Base-by-base conservation (phyloP, 1,140 invertebrate genomes). In the Caenorhabditis briggsae region DNA sequence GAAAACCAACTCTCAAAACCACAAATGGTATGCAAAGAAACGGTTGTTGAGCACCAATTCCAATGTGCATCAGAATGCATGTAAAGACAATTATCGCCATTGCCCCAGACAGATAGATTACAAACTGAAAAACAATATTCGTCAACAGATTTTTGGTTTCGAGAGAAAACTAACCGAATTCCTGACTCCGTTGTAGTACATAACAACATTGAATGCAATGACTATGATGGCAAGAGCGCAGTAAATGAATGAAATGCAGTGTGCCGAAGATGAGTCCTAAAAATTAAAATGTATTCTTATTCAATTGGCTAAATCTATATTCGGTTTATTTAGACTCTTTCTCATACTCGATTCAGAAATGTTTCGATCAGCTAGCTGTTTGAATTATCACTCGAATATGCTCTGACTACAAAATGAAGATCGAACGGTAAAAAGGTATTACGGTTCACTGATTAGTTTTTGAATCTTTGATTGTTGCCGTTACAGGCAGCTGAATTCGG, bases 21-120 rank as follows among this genome's bases (percentile, higher is more conserved):
- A 50, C 70, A n/a, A 78, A 78, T 23, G 70, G 70, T 11, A 78
- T 78, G 70, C 70, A 78, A 2, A 78, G 41, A n/a, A 78, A 78
- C 11, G 70, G 70, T 53, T 78, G 70, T 23, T 78, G 70, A 5
- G 14, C 20, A 46, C 11, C 23, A n/a, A 78, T 78, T 20, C 70
- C 70, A 50, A 78, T 23, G 20, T 78, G 70, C 70, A 78, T 78
- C 70, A 78, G 12, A 23, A 78, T 48, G 25, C 70, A 23, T 20
- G 70, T 78, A 1, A 78, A 14, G 3, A 50, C 70, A 23, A 78
- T 43, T 20, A 20, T n/a, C 20, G 18, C 70, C 70, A 78, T 50
- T 0, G n/a, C 70, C 5, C 11, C 70, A 14, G 46, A 53, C 20
- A 78, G 20, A 11, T 53, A 78, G 43, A 78, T 2, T 7, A 78